Base-by-base conservation (phyloP, 2,888 invertebrate species). In the Drosophila kokeensis region DNA sequence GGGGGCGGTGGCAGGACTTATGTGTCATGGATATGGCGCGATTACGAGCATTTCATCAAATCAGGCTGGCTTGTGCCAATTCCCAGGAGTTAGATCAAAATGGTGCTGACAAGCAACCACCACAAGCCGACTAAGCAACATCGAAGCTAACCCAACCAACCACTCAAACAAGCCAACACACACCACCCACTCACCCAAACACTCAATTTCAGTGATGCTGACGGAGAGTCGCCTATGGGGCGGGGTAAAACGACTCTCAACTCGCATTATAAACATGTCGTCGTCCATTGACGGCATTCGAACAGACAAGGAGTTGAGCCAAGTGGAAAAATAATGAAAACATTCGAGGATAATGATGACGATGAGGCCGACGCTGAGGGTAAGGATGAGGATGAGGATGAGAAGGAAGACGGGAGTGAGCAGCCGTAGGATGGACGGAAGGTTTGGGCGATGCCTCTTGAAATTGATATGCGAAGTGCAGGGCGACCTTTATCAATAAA, bases 261-360 rank as follows among this genome's bases (percentile, higher is more conserved):
- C 64, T 67, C 58, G 71, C 72, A 76, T 81, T 75, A 69, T 66
- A 75, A 81, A 81, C 79, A 81, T 80, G 82, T 76, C 81, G 74
- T 73, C 83, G 65, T 70, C 86, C 90, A 83, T 90, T 87, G 90
- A 86, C 87, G 91, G 89, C 90, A 91, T 91, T 91, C 87, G 83
- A 91, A 91, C 87, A 90, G 91, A 91, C 91, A 91, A 91, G 91
- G 85, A 90, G 89, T 90, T 91, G 91, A 92, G 82, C 91, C 92
- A 90, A 90, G 91, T 91, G 91, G 91, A 90, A 92, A 91, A 92
- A 91, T 91, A 91, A 92, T 92, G 91, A 92, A 92, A 92, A 92
- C 91, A 92, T 90, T 91, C 84, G 82, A 79, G 82, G 82, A 85
- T 83, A 86, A 86, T 87, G 86, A 86, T 77, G 84, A 76, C 40